phyloP scores from a whole-genome alignment of 2,888 invertebrate genomes.

The Netelia melanura region DNA sequence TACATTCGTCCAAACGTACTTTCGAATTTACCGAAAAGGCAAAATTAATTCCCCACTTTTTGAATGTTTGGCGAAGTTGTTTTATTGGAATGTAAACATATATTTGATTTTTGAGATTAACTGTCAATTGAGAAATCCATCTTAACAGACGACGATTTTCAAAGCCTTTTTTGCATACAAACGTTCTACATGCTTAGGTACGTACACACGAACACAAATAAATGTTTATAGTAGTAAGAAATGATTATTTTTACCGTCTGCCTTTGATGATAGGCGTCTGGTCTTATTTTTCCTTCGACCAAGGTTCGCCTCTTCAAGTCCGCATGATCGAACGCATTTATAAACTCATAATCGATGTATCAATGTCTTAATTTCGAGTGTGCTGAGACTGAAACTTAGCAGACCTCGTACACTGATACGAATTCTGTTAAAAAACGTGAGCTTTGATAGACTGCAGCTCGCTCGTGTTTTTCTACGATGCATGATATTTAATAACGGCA shows the following conservation, averaged over 20 bases:
- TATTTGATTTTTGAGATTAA: too few relatives aligned
- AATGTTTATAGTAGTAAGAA: not conserved
- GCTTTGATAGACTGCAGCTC: conserved; percentile 45
- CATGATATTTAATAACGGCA: too few relatives aligned
- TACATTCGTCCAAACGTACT: too few relatives aligned
- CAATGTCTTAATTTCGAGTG: conserved; percentile 56
- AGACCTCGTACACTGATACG: conserved; percentile 41
- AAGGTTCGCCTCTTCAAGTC: conserved; percentile 40
- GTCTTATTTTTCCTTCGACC: conserved; percentile 33
- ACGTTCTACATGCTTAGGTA: not conserved
- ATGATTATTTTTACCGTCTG: conserved; percentile 22
- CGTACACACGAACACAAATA: not conserved
- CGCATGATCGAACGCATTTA: conserved; percentile 43
- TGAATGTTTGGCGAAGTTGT: too few relatives aligned
- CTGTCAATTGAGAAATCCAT: too few relatives aligned
- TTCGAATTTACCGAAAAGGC: too few relatives aligned
- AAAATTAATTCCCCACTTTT: too few relatives aligned
- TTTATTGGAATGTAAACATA: too few relatives aligned
- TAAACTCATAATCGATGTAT: conserved; percentile 40
- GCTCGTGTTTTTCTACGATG: not conserved
- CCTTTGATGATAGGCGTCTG: conserved; percentile 57
- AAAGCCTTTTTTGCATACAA: not conserved
- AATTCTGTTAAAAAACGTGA: conserved; percentile 29
- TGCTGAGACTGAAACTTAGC: conserved; percentile 50
- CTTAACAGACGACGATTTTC: not conserved